Conservation (phyloP, 2,888 invertebrate genomes). For the Aphidoletes aphidimyza region DNA sequence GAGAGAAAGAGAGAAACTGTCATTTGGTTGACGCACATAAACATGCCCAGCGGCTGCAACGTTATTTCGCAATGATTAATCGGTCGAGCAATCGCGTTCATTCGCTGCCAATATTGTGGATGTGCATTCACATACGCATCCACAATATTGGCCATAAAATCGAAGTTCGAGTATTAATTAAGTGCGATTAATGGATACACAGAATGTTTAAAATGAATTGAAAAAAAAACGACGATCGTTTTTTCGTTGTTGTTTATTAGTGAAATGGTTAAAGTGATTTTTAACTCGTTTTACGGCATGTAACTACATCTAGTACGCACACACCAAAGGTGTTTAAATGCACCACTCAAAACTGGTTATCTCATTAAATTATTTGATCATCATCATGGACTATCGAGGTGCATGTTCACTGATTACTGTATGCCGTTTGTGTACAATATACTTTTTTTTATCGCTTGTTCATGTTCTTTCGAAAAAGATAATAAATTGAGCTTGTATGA, state of each 20-base stretch:
- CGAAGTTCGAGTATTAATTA: slow-evolving; percentile 47
- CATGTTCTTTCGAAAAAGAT: slow-evolving; percentile 29
- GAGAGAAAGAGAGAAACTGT: slow-evolving; percentile 5
- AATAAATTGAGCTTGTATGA: slow-evolving; percentile 1
- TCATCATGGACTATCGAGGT: slow-evolving; percentile 30
- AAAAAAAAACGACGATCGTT: neutral
- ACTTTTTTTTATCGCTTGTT: slow-evolving; percentile 41
- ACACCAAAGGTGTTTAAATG: slow-evolving; percentile 26
- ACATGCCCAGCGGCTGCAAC: neutral
- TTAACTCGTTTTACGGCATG: slow-evolving; percentile 22
- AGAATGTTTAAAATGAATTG: neutral
- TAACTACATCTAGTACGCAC: slow-evolving; percentile 15
- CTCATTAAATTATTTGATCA: slow-evolving; percentile 54
- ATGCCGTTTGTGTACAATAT: neutral
- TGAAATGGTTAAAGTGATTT: slow-evolving; percentile 29
- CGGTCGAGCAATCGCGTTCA: neutral
- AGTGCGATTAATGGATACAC: slow-evolving; percentile 50
- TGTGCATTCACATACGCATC: neutral
- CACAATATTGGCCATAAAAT: neutral
- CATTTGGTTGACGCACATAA: slow-evolving; percentile 4
- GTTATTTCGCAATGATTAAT: slow-evolving; percentile 50
- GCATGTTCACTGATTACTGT: slow-evolving; percentile 39
- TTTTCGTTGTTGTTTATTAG: neutral
- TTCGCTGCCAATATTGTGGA: too few relatives aligned
- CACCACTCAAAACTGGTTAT: slow-evolving; percentile 2